Evolutionary conservation across 2,797 vertebrate genomes (phyloP).

Genomic region (Heliangelus exortis): DNA sequence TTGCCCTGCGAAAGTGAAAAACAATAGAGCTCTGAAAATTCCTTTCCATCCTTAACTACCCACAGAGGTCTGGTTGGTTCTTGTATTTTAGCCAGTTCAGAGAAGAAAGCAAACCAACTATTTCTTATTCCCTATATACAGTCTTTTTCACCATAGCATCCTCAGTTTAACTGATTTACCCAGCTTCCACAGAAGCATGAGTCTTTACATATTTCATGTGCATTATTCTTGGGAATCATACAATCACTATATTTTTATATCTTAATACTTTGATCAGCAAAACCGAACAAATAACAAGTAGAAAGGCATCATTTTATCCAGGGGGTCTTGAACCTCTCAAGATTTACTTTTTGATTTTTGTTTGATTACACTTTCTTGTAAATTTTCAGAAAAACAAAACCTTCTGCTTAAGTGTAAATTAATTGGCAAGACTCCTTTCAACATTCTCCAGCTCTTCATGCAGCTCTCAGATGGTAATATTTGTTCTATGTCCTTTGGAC

Average conservation of each 20-base stretch:
- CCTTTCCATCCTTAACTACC: background rate
- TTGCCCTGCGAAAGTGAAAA: background rate
- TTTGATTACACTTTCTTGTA: background rate
- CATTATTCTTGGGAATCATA: background rate
- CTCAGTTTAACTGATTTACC: background rate
- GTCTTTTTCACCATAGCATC: background rate
- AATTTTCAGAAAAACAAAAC: background rate
- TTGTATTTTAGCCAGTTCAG: background rate
- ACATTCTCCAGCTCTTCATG: background rate
- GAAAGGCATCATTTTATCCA: background rate
- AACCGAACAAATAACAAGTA: background rate
- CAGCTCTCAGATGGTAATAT: background rate
- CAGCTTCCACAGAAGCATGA: background rate
- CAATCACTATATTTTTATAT: background rate
- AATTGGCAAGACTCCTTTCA: slow-evolving; percentile 46
- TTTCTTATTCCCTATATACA: background rate
- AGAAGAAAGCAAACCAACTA: background rate
- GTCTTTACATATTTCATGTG: background rate
- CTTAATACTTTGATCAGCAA: background rate
- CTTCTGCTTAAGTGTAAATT: slow-evolving; percentile 46
- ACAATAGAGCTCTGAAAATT: background rate
- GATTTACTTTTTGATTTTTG: background rate
- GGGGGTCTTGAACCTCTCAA: background rate
- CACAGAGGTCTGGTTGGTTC: background rate
- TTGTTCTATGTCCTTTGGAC: background rate